Evolutionary conservation across 2,888 invertebrate genomes (phyloP), one percentile per base, ranked within the genome.

Genomic region (Malachius bipustulatus): DNA sequence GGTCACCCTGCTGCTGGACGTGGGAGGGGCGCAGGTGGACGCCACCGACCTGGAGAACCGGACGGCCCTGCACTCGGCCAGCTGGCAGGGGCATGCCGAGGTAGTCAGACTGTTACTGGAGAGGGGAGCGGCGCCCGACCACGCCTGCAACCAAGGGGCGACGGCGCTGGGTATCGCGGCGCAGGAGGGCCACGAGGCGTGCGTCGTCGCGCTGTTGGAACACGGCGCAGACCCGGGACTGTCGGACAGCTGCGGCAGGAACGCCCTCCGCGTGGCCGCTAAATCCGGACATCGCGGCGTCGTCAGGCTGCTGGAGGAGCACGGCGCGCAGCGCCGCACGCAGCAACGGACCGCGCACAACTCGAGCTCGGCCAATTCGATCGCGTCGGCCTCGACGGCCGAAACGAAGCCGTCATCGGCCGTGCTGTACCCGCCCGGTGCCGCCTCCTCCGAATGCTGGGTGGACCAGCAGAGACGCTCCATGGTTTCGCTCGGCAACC

Each of bases 161-260:
- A 93, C 94, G 9, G 91, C 94, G 4, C 67, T 96, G 41, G 80
- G 80, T 75, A 93, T 96, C 38, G 93, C 94, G 0, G 88, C 94
- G 1, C 94, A 94, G 61, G 94, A 94, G 60, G 94, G 94, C 0
- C 93, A 93, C 55, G 88, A 89, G 49, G 81, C 83, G 42, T 93
- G 93, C 52, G 94, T 94, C 1, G 68, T 84, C 37, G 82, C 78
- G 54, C 62, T 89, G 15, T 60, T 83, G 26, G 82, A 83, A 50
- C 84, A 85, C 47, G 87, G 87, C 10, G 88, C 87, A 1, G 83
- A 87, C 61, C 88, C 87, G 0, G 70, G 77, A 50, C 87, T 87
- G 51, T 84, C 84, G 0, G 87, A 87, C 53, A 80, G 84, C 39
- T 88, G 85, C 52, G 88, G 87, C 47, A 73, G 88, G 12, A 88